Percentiles rank a stretch among this genome's conserved stretches.
Evolutionary conservation across 2,888 invertebrate genomes (phyloP).

Genomic region (Hedychridium roseum): DNA sequence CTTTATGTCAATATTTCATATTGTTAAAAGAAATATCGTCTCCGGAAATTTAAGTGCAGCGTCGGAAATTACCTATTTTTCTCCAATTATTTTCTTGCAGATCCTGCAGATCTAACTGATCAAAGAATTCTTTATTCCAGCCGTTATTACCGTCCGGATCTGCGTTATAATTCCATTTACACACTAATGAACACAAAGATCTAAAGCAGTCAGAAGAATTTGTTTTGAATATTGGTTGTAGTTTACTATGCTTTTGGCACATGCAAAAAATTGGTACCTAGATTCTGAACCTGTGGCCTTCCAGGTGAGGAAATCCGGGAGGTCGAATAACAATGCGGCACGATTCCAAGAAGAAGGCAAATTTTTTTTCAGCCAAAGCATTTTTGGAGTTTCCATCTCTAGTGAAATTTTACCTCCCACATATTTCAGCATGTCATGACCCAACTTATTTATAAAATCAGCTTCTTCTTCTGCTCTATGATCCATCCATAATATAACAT

Average conservation of each 20-base stretch:
- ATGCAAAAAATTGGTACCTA: slow-evolving; percentile 62
- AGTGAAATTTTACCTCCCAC: slow-evolving; percentile 92
- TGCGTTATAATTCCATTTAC: slow-evolving; percentile 93
- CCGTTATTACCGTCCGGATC: slow-evolving; percentile 67
- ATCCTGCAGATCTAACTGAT: slow-evolving; percentile 78
- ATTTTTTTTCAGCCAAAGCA: slow-evolving; percentile 89
- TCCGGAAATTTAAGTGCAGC: too few relatives aligned
- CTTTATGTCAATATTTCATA: slow-evolving; percentile 47
- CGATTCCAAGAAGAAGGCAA: slow-evolving; percentile 74
- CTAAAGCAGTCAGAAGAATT: slow-evolving; percentile 65
- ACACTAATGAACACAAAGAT: slow-evolving; percentile 90
- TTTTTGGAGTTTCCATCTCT: slow-evolving; percentile 97
- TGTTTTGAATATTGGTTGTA: neutral
- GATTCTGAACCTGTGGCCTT: slow-evolving; percentile 81
- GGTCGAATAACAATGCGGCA: slow-evolving; percentile 83
- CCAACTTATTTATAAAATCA: slow-evolving; percentile 77
- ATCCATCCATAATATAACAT: slow-evolving; percentile 93
- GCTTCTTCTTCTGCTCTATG: slow-evolving; percentile 86
- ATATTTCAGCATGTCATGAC: slow-evolving; percentile 80
- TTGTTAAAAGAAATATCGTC: slow-evolving; percentile 24
- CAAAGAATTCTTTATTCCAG: slow-evolving; percentile 81
- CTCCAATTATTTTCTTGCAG: slow-evolving; percentile 72
- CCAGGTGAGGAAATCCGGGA: slow-evolving; percentile 95
- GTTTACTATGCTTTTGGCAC: too few relatives aligned
- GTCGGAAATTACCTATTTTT: slow-evolving; percentile 70